Conservation (phyloP, 2,113 vertebrate genomes). For the Cygnus atratus region DNA sequence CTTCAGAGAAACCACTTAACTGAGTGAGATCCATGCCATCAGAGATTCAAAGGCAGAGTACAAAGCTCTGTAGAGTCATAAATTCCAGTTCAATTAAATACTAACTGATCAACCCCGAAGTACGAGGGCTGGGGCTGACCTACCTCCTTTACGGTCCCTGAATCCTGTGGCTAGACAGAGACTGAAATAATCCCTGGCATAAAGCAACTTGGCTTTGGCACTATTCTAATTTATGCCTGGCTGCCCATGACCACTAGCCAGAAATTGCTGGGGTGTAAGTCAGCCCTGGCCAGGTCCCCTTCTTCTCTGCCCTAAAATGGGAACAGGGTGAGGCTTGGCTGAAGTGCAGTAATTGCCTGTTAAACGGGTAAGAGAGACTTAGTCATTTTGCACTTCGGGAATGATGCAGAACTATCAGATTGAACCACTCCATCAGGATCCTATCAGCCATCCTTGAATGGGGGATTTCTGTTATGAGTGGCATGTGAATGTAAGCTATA, state of each 20-base stretch:
- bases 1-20: background rate
- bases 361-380: constrained; percentile 30
- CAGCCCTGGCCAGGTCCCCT: background rate
- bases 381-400: background rate
- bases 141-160: background rate
- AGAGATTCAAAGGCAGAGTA: constrained; percentile 15
- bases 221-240: background rate
- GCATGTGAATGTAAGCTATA: background rate
- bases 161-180: background rate
- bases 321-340: constrained; percentile 1
- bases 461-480: background rate
- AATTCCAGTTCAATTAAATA: background rate
- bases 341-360: background rate
- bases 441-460: background rate
- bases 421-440: background rate
- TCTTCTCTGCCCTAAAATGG: background rate
- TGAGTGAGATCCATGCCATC: constrained; percentile 5
- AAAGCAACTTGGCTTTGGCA: background rate
- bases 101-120: background rate
- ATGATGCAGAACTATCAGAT: background rate
- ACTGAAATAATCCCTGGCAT: constrained; percentile 35
- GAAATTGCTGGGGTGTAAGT: constrained; percentile 31
- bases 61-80: constrained; percentile 10
- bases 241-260: background rate
- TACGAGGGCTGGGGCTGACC: background rate